These are phyloP conservation scores for Hippocampus mohnikei DNA, from an alignment of 2,113 vertebrate species.

Conservation along the genomic window DNA sequence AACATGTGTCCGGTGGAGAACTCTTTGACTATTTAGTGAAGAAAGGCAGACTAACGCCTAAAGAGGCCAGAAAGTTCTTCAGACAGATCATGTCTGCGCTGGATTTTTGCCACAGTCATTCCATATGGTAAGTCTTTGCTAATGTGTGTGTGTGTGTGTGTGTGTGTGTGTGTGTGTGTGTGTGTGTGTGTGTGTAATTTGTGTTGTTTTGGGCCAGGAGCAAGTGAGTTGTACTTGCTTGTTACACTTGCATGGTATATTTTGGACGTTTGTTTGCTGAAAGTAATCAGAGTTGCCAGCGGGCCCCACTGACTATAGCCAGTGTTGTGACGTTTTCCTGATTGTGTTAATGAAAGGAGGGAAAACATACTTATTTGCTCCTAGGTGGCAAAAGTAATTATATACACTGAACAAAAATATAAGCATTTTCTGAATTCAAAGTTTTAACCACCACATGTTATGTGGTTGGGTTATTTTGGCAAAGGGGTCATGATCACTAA, in stretches of 20 bases:
- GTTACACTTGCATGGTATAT: background rate
- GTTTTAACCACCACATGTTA: background rate
- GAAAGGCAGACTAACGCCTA: constrained; percentile 96
- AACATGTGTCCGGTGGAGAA: constrained; percentile 97
- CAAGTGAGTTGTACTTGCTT: background rate
- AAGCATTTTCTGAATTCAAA: background rate
- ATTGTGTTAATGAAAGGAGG: background rate
- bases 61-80: constrained; percentile 98
- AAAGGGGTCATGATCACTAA: too few relatives aligned
- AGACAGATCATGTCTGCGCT: constrained; percentile 98
- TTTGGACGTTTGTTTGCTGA: background rate
- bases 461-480: too few relatives aligned
- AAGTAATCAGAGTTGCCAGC: background rate
- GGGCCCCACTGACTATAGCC: background rate
- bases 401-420: background rate
- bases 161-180: background rate
- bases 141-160: background rate
- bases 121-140: constrained; percentile 86
- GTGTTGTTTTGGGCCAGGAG: background rate
- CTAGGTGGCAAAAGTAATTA: too few relatives aligned
- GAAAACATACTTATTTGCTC: too few relatives aligned
- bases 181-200: background rate
- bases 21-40: constrained; percentile 99
- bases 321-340: background rate
- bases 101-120: constrained; percentile 99